These are phyloP conservation scores for Dynastes hyllus DNA, from an alignment of 2,888 invertebrate species.

Conservation along the genomic window DNA sequence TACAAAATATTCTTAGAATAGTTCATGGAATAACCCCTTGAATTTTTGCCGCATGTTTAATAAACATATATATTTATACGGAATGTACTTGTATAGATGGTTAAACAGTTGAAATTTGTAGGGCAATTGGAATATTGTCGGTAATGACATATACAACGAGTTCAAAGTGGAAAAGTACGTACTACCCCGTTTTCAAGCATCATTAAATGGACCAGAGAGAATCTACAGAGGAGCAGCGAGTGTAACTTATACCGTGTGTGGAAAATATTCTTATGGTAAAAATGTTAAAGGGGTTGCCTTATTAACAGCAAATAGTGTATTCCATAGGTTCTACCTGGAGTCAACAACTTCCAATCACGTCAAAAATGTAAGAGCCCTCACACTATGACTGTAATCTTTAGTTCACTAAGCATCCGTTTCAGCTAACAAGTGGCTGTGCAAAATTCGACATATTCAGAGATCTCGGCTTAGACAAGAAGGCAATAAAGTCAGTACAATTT, in stretches of 20 bases:
- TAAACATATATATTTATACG: too few relatives aligned
- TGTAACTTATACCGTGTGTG: slow-evolving; percentile 74
- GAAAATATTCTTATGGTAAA: slow-evolving; percentile 77
- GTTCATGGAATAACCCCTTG: too few relatives aligned
- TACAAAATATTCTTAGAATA: too few relatives aligned
- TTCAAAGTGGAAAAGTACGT: slow-evolving; percentile 75
- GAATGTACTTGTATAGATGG: too few relatives aligned
- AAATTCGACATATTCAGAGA: slow-evolving; percentile 62
- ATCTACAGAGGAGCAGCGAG: slow-evolving; percentile 71
- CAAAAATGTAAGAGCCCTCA: slow-evolving; percentile 59
- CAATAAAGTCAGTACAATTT: slow-evolving; percentile 11
- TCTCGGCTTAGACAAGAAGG: slow-evolving; percentile 50
- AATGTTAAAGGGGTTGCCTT: slow-evolving; percentile 74
- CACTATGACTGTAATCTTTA: neutral
- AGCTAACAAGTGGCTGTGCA: slow-evolving; percentile 67
- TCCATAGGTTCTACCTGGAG: slow-evolving; percentile 59
- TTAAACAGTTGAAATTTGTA: neutral
- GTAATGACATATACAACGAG: slow-evolving; percentile 54
- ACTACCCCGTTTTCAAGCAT: slow-evolving; percentile 76
- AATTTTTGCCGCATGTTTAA: too few relatives aligned
- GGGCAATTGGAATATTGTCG: slow-evolving; percentile 15
- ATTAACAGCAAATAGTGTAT: slow-evolving; percentile 64
- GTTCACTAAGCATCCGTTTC: neutral
- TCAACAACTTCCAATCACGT: slow-evolving; percentile 60
- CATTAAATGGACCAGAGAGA: slow-evolving; percentile 72